A percentile compares a stretch with the other conserved stretches of the same genome.
phyloP scores from a whole-genome alignment of 2,888 invertebrate species.

The Thyatira batis region DNA sequence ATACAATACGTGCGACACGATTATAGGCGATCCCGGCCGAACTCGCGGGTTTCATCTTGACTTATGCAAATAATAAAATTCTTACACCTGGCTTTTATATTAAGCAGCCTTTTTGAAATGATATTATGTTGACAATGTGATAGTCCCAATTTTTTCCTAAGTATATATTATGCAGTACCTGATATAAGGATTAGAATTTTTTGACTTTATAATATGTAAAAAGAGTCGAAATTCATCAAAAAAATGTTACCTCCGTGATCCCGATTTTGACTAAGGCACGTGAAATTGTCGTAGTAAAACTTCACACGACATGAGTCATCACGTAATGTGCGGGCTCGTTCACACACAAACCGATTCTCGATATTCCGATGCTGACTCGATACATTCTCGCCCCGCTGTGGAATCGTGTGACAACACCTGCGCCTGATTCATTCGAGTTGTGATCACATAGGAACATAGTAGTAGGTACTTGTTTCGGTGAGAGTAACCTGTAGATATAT shows the following conservation, averaged over 20 bases:
- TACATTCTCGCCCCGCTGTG: constrained; percentile 53
- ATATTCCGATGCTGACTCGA: constrained; percentile 58
- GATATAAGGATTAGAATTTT: too few species aligned
- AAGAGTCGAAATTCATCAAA: too few species aligned
- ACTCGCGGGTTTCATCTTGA: constrained; percentile 36
- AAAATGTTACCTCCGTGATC: too few species aligned
- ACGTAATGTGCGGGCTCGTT: constrained; percentile 40
- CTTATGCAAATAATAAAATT: constrained; percentile 44
- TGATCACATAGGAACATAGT: constrained; percentile 16
- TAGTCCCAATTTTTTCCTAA: too few species aligned
- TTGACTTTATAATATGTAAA: too few species aligned
- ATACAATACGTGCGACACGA: constrained; percentile 62
- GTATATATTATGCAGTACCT: background rate
- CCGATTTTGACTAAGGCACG: too few species aligned
- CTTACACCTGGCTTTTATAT: constrained; percentile 24
- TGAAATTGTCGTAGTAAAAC: constrained; percentile 12
- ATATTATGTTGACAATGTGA: background rate
- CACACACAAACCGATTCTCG: constrained; percentile 57
- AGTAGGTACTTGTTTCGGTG: too few species aligned
- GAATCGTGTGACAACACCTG: constrained; percentile 69
- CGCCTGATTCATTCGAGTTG: constrained; percentile 35
- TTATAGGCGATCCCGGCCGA: constrained; percentile 20
- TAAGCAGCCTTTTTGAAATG: background rate
- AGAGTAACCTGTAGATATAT: too few species aligned
- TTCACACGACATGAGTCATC: constrained; percentile 59